Conservation (phyloP, 2,797 vertebrate genomes). For the Lagorchestes hirsutus region DNA sequence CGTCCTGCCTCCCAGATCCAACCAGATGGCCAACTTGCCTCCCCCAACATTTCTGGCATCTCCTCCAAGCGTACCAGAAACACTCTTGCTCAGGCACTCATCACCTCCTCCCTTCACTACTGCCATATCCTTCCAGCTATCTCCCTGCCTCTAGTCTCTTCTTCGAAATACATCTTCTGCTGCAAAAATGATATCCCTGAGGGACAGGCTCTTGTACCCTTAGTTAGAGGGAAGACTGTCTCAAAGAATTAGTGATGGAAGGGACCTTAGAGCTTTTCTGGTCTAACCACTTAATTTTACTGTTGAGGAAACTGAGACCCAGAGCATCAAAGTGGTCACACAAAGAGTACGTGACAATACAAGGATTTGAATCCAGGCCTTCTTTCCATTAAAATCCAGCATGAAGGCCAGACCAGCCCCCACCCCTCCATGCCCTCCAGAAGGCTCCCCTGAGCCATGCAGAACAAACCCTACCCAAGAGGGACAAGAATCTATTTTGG, state of each 20-base stretch:
- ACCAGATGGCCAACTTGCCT: background rate
- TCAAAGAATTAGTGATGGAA: background rate
- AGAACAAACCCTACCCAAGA: background rate
- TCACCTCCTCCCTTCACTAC: background rate
- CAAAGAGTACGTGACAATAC: background rate
- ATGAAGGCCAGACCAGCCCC: accelerated
- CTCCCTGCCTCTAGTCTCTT: background rate
- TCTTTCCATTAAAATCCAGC: background rate
- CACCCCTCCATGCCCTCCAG: background rate
- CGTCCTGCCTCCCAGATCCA: background rate
- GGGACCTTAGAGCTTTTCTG: background rate
- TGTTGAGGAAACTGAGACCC: background rate
- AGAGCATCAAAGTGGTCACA: background rate
- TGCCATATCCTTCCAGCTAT: background rate
- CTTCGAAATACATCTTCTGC: background rate
- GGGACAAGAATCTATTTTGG: background rate
- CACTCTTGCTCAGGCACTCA: background rate
- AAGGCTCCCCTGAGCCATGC: background rate
- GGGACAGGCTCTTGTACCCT: background rate
- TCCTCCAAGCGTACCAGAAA: background rate
- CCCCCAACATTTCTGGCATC: background rate
- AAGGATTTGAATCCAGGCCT: background rate
- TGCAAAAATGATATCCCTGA: background rate
- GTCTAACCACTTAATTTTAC: background rate
- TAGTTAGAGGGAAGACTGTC: background rate